Evolutionary conservation across 2,888 invertebrate genomes (phyloP), one percentile per base, ranked within the genome.

Genomic region (Steinernema carpocapsae): DNA sequence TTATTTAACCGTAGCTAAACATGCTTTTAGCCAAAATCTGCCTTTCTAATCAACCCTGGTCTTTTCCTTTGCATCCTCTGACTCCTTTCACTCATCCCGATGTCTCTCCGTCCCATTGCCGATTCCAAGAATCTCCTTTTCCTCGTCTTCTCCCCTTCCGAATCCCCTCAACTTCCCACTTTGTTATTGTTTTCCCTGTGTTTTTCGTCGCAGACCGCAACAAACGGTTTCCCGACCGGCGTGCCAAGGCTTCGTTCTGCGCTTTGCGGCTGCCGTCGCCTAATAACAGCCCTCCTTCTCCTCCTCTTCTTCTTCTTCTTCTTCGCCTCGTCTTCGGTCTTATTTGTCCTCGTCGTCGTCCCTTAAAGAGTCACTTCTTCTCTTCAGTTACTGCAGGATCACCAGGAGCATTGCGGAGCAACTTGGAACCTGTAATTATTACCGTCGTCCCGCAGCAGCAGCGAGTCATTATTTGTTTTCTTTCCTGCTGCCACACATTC

Each of bases 401-500:
- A 3, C n/a, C 48, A n/a, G 48, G 7, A 48, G 4, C 17, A 48
- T n/a, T 6, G 6, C 48, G 29, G 7, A 22, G 22, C 22, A 37
- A 64, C 26, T 64, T 64, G 12, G 29, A 64, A 64, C 64, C 64
- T 64, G 64, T 37, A 64, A 64, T 64, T 64, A 64, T 26, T 64
- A 64, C 64, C 64, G 7, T 64, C 64, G 14, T 32, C 32, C 52
- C 24, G 52, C 22, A 7, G 48, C n/a, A 2, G 48, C 22, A 52
- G 4, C 19, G 52, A 64, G 14, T 64, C 64, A 64, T 64, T 64
- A 64, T 64, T 64, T 64, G 64, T 64, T 64, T 64, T 64, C 64
- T 64, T 64, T 32, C 32, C 32, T n/a, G 17, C 64, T 14, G 64
- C 29, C 26, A 32, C 64, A 64, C 64, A 48, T 48, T 17, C n/a